phyloP scores from a whole-genome alignment of 2,113 vertebrate genomes.

The Lophochroa leadbeateri region DNA sequence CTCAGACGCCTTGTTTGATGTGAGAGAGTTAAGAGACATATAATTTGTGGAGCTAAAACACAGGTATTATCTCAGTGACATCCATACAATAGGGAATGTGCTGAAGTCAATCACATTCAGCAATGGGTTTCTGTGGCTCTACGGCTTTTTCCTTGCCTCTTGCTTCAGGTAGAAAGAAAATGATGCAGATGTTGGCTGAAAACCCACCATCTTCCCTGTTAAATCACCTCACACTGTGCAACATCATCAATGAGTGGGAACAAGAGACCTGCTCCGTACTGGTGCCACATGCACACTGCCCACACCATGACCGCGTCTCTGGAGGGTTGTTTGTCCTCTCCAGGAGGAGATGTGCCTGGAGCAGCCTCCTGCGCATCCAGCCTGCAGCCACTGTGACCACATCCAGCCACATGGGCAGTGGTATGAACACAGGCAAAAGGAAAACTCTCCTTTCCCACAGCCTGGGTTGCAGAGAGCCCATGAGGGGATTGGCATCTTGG shows the following conservation, averaged over 20 bases:
- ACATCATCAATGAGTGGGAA: rapidly evolving
- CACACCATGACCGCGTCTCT: rapidly evolving
- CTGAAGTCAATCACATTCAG: constrained; percentile 7
- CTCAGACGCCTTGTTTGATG: background rate
- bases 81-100: background rate
- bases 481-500: background rate
- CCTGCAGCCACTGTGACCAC: rapidly evolving
- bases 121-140: background rate
- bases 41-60: constrained; percentile 49
- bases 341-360: rapidly evolving
- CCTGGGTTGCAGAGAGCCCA: background rate
- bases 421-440: rapidly evolving
- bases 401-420: rapidly evolving
- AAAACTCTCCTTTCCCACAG: background rate
- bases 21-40: background rate
- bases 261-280: background rate
- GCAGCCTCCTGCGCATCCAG: background rate
- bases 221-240: background rate
- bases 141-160: background rate
- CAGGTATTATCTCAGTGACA: constrained; percentile 40
- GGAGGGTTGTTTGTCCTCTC: too few species aligned
- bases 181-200: background rate
- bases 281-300: rapidly evolving
- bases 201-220: background rate
- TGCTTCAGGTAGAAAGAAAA: background rate